Base-by-base conservation (phyloP, 2,797 vertebrate species). In the Phaenicophaeus curvirostris region DNA sequence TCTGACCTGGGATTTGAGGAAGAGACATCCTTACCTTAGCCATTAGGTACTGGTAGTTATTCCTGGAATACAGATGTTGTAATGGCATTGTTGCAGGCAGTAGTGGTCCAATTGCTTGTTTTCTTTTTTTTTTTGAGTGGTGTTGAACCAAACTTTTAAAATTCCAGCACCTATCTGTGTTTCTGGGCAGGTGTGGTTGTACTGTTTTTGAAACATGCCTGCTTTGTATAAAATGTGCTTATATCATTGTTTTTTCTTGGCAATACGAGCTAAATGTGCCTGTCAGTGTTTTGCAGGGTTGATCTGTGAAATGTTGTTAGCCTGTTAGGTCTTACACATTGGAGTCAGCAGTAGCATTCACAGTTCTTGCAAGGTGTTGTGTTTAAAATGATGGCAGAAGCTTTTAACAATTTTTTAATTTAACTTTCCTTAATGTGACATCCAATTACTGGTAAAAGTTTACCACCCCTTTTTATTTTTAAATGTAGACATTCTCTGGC, bases 231-330 rank as follows among this genome's bases (percentile, higher is more conserved):
- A 80, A 88, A 72, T 51, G 69, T 66, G 89, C 71, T 77, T 5
- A 4, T 13, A 42, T 71, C 0, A 5, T 76, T 75, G 71, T 4
- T 23, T 92, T 87, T 63, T 15, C 28, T 5, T 0, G 1, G 65
- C 4, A 4, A 4, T 2, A 12, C 3, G 18, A 21, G 80, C 13
- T 10, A 16, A 85, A 41, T 24, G 67, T 28, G 65, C 59, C 50
- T 80, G 86, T 57, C 51, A 23, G 74, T 20, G 79, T 33, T 61
- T 19, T 30, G 83, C 86, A 55, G 84, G 89, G 53, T 44, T 28
- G 93, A 77, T 85, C 17, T n/a, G 92, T 57, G 80, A 87, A 11
- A 82, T 84, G 86, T 21, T 94, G 77, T 71, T 51, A 87, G 39
- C 79, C 87, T 67, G 90, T 2, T 42, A 91, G 92, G 63, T 83